A percentile compares a stretch with the other conserved stretches of the same genome.
These are phyloP conservation scores for Dermatophagoides farinae DNA, from an alignment of 1,140 invertebrate genomes.

Conservation along the genomic window DNA sequence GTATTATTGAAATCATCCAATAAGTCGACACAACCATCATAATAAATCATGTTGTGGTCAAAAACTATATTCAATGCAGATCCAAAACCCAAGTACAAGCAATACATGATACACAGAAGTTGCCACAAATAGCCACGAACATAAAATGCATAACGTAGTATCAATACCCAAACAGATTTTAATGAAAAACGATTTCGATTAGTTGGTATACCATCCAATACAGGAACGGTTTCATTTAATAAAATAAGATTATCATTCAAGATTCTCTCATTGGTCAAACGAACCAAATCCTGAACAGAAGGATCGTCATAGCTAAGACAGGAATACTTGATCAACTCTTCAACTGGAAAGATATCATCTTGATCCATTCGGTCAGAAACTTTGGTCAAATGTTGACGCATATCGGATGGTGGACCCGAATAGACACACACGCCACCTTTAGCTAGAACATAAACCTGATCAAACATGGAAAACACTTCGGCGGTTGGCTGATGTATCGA, in stretches of 20 bases:
- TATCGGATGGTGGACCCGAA: constrained; percentile 19
- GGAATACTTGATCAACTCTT: neutral
- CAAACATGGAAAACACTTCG: constrained; percentile 84
- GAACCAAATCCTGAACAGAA: neutral
- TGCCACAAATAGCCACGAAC: neutral
- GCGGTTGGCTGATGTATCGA: constrained; percentile 93
- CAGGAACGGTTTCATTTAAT: neutral
- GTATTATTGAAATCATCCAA: neutral
- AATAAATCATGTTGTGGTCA: neutral
- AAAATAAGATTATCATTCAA: neutral
- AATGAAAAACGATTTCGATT: neutral
- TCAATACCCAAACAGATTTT: neutral
- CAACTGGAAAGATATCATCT: neutral
- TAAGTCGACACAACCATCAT: neutral
- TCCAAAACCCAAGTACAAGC: neutral
- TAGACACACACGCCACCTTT: constrained; percentile 20
- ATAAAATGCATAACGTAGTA: neutral
- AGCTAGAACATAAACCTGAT: constrained; percentile 26
- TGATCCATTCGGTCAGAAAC: neutral
- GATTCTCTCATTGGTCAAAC: neutral
- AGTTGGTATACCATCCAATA: neutral
- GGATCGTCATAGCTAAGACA: neutral
- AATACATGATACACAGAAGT: neutral
- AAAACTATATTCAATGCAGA: neutral
- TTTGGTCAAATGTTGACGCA: neutral